Evolutionary conservation across 2,888 invertebrate genomes (phyloP).

Genomic region (Andrena camellia): DNA sequence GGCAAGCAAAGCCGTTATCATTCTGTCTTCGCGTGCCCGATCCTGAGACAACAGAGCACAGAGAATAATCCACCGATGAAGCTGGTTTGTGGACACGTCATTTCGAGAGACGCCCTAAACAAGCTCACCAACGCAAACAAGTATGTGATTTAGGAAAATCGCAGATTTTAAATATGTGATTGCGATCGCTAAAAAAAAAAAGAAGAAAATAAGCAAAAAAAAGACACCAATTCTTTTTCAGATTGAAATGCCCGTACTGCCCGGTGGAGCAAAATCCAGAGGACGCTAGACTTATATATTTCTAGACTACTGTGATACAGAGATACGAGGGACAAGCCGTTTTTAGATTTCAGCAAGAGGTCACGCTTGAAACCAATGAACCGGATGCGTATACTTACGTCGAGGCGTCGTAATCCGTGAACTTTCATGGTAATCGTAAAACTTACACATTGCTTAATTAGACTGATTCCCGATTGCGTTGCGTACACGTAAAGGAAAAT

Average conservation of each 20-base stretch:
- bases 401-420: conserved; percentile 11
- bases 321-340: conserved; percentile 7
- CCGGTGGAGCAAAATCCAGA: conserved; percentile 97
- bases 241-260: conserved; percentile 99
- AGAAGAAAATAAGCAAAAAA: conserved; percentile 23
- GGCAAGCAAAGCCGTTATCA: conserved; percentile 97
- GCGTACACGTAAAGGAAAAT: not conserved
- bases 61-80: conserved; percentile 99
- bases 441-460: conserved; percentile 9
- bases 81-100: conserved; percentile 98
- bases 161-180: not conserved
- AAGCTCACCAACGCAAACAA: conserved; percentile 97
- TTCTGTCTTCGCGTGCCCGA: conserved; percentile 99
- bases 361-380: conserved; percentile 18
- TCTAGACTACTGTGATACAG: conserved; percentile 87
- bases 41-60: conserved; percentile 97
- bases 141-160: conserved; percentile 86
- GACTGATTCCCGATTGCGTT: conserved; percentile 10
- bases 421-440: conserved; percentile 21
- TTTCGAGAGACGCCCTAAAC: conserved; percentile 97
- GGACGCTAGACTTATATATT: conserved; percentile 96
- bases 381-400: conserved; percentile 27
- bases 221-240: conserved; percentile 86
- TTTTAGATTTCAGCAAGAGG: conserved; percentile 7
- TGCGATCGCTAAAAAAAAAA: not conserved